Base-by-base conservation (phyloP, 2,888 invertebrate species). In the Acleris literana region DNA sequence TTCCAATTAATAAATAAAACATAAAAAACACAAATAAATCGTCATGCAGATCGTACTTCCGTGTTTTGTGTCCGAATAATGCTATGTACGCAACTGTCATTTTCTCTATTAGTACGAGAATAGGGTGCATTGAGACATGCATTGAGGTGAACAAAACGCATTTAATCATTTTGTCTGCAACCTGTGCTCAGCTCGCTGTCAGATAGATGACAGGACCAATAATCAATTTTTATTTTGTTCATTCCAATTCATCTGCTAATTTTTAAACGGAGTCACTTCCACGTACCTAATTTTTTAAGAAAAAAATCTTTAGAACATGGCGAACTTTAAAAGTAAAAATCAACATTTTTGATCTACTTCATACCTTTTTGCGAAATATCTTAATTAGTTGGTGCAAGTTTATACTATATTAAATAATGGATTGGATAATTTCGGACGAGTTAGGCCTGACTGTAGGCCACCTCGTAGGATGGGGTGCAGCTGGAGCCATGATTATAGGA, bases 401-500 rank as follows among this genome's bases (percentile, higher is more conserved):
- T 61, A 57, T 49, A 29, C 62, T 29, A 44, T 52, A 18, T 29
- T 58, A 33, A 53, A 86, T 70, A 78, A 96, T 96, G 96, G 96
- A 96, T 94, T 96, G 96, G 96, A 95, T 96, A 75, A 95, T 96
- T 86, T 95, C 95, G 76, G 96, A 96, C 83, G 95, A 96, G 80
- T 85, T 96, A 80, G 95, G 96, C 64, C 87, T 96, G 59, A 96
- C 96, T 17, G 94, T 97, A 71, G 95, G 96, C 60, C 95, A 96
- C 81, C 87, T 97, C 69, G 95, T 96, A 44, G 95, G 96, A 68
- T 97, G 96, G 95, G 93, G 95, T 64, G 96, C 97, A 74, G 96
- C 97, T 69, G 95, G 95, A 67, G 97, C 97, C 70, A 99, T 99
- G 97, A 96, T 99, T 69, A 94, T 99, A 77, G 99, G 99, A 63